phyloP scores from a whole-genome alignment of 1,140 invertebrate species.

The Agrilus planipennis region DNA sequence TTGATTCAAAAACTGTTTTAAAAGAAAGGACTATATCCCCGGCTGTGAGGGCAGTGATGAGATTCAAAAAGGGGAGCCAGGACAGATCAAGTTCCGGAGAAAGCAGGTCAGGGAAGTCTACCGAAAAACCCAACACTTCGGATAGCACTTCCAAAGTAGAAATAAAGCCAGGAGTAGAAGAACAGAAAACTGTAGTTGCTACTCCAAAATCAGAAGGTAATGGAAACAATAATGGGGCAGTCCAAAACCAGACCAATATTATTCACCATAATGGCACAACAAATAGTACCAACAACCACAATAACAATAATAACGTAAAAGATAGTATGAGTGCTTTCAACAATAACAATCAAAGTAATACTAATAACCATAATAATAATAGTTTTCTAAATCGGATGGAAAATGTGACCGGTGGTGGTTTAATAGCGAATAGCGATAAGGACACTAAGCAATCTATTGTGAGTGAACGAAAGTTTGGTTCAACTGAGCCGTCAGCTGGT shows the following conservation, averaged over 20 bases:
- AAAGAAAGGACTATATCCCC: slow-evolving; percentile 25
- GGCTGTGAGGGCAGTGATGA: slow-evolving; percentile 18
- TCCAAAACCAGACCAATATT: no score
- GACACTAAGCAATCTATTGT: not conserved
- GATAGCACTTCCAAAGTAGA: no score
- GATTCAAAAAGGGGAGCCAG: slow-evolving; percentile 14
- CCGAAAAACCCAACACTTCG: no score
- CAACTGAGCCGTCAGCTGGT: no score
- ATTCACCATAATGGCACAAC: not conserved
- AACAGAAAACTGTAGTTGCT: no score
- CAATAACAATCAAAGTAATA: slow-evolving; percentile 22
- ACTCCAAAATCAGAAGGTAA: no score
- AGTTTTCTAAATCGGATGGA: no score
- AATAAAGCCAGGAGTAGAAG: no score
- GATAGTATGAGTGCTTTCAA: slow-evolving; percentile 16
- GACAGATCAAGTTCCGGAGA: no score
- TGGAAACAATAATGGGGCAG: no score
- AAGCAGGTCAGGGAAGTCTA: no score
- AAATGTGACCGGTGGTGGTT: no score
- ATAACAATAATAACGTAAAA: slow-evolving; percentile 15
- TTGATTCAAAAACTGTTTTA: slow-evolving; percentile 30
- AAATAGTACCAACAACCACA: slow-evolving; percentile 8
- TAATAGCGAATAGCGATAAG: not conserved
- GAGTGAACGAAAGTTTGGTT: not conserved
- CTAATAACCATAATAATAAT: slow-evolving; percentile 7